Evolutionary conservation across 2,888 invertebrate species (phyloP).

Genomic region (Rhingia campestris): DNA sequence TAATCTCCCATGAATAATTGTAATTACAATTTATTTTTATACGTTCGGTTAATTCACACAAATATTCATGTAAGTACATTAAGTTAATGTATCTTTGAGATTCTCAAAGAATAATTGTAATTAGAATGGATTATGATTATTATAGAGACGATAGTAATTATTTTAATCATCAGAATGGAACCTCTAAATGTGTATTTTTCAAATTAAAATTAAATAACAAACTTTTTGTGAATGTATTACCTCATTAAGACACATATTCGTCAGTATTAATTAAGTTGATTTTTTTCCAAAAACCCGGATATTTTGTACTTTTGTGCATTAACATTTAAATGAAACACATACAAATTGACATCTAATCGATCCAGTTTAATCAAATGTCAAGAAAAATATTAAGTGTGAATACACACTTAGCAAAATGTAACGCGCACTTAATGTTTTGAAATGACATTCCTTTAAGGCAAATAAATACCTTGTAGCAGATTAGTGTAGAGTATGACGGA

Average conservation of each 20-base stretch:
- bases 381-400: not conserved
- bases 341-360: not conserved
- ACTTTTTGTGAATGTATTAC: not conserved
- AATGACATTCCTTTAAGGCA: conserved; percentile 9
- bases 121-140: conserved; percentile 49
- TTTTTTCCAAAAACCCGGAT: conserved; percentile 30
- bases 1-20: conserved; percentile 34
- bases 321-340: not conserved
- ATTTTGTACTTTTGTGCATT: conserved; percentile 14
- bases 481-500: conserved; percentile 23
- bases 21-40: conserved; percentile 52
- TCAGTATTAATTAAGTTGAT: conserved; percentile 21
- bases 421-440: conserved; percentile 20
- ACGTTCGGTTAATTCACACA: conserved; percentile 27
- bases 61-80: conserved; percentile 13
- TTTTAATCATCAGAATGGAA: conserved; percentile 55
- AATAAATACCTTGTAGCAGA: conserved; percentile 32
- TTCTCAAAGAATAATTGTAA: conserved; percentile 51
- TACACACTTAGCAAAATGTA: conserved; percentile 20
- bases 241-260: conserved; percentile 28
- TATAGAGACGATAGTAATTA: conserved; percentile 48
- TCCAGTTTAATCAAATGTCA: conserved; percentile 8
- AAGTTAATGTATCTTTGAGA: conserved; percentile 21
- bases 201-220: not conserved
- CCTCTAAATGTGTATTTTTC: not conserved